Conservation (phyloP, 2,113 vertebrate species). For the Scophthalmus maximus region DNA sequence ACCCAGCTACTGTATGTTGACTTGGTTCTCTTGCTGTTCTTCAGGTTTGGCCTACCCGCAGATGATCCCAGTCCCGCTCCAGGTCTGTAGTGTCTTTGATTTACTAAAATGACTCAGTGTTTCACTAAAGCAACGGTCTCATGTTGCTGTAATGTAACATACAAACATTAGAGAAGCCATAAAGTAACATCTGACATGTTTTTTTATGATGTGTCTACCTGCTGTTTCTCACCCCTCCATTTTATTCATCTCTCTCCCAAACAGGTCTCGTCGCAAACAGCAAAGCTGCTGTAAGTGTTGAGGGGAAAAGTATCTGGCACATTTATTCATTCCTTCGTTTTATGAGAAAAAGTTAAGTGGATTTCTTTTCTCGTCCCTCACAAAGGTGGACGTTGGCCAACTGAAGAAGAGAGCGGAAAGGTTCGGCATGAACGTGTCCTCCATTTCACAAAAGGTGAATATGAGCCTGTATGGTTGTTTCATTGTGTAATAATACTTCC, state of each 20-base stretch:
- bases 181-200: background rate
- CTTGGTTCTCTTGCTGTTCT: background rate
- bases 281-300: slow-evolving; percentile 74
- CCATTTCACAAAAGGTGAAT: slow-evolving; percentile 91
- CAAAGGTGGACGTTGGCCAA: slow-evolving; percentile 89
- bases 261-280: slow-evolving; percentile 66
- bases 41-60: slow-evolving; percentile 66
- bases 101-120: background rate
- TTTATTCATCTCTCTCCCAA: background rate
- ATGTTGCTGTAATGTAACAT: background rate
- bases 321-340: background rate
- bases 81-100: slow-evolving; percentile 48
- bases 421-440: slow-evolving; percentile 93
- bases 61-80: slow-evolving; percentile 75
- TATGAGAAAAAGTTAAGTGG: background rate
- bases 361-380: background rate
- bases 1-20: too few species aligned
- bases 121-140: background rate
- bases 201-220: background rate
- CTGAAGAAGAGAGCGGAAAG: slow-evolving; percentile 93
- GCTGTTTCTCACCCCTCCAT: background rate
- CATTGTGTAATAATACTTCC: too few species aligned
- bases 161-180: background rate
- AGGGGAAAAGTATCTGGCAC: too few species aligned
- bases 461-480: background rate